These are phyloP conservation scores for Carduelis carduelis DNA, from an alignment of 2,797 vertebrate species.

Conservation along the genomic window DNA sequence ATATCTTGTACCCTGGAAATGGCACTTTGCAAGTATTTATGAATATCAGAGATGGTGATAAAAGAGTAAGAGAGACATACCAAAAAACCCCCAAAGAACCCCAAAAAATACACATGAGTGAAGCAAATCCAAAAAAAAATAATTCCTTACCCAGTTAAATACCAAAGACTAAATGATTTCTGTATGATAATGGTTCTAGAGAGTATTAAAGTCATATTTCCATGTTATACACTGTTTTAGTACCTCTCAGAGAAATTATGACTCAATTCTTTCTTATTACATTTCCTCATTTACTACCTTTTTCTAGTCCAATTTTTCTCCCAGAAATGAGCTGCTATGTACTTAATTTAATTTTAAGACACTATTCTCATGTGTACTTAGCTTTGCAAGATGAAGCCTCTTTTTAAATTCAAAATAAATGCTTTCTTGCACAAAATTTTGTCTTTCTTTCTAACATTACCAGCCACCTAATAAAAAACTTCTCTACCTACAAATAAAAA, in stretches of 20 bases:
- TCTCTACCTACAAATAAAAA: background rate
- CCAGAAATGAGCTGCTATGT: background rate
- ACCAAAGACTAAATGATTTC: background rate
- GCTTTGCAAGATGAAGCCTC: background rate
- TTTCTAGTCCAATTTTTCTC: background rate
- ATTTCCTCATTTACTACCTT: background rate
- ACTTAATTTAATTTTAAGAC: background rate
- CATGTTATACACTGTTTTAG: background rate
- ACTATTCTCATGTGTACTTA: background rate
- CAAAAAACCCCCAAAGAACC: fast-evolving
- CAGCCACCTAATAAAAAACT: background rate
- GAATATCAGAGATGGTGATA: background rate
- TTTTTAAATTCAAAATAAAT: background rate
- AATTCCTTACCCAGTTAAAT: background rate
- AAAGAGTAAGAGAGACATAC: background rate
- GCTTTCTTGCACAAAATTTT: background rate
- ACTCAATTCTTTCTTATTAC: background rate
- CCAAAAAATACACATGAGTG: background rate
- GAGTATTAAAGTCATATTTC: background rate
- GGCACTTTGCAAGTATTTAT: background rate
- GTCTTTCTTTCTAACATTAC: background rate
- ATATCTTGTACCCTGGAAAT: background rate
- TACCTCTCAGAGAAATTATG: background rate
- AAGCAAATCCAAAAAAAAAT: background rate
- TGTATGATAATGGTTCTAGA: background rate